Conservation (phyloP, 1,140 invertebrate species). For the Neelides sp. region DNA sequence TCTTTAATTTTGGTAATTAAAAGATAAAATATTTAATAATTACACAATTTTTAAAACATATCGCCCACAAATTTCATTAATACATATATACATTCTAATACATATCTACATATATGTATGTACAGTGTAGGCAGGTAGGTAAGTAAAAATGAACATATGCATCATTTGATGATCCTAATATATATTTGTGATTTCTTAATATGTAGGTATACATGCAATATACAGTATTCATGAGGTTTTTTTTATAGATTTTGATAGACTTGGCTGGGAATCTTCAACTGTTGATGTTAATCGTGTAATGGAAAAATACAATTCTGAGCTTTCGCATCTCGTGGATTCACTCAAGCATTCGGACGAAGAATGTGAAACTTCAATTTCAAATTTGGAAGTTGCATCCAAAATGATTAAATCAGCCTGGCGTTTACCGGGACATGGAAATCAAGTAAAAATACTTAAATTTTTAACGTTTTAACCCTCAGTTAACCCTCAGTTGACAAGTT, state of each 20-base stretch:
- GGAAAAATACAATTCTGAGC: slow-evolving; percentile 57
- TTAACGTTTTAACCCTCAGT: slow-evolving; percentile 38
- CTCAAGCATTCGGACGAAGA: slow-evolving; percentile 40
- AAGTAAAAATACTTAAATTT: slow-evolving; percentile 5
- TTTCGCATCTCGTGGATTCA: slow-evolving; percentile 46
- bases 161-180: neutral
- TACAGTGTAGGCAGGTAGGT: too few relatives aligned
- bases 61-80: too few relatives aligned
- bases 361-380: slow-evolving; percentile 44
- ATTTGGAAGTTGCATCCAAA: slow-evolving; percentile 34
- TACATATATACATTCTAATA: too few relatives aligned
- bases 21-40: too few relatives aligned
- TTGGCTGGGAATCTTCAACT: slow-evolving; percentile 53
- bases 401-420: slow-evolving; percentile 62
- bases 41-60: too few relatives aligned
- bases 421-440: slow-evolving; percentile 79
- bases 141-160: too few relatives aligned
- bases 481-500: slow-evolving; percentile 45
- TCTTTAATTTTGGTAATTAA: too few relatives aligned
- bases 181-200: neutral
- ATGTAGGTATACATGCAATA: too few relatives aligned
- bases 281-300: slow-evolving; percentile 67
- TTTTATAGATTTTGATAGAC: slow-evolving; percentile 65
- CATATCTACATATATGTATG: too few relatives aligned
- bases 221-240: too few relatives aligned